phyloP scores from a whole-genome alignment of 2,888 invertebrate genomes.

The Nasonovia ribisnigri region DNA sequence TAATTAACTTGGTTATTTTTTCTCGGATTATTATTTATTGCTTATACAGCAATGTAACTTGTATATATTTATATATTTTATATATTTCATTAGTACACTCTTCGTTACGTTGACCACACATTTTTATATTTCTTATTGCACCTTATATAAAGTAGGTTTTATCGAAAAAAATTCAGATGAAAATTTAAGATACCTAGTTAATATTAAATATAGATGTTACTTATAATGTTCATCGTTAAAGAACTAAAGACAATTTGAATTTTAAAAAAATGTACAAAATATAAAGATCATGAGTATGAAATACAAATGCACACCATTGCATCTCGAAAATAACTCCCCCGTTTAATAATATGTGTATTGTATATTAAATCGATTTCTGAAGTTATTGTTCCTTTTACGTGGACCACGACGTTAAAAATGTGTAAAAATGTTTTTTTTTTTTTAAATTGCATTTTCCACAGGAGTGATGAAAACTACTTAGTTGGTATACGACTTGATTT shows the following conservation, averaged over 20 bases:
- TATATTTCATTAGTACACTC: not conserved
- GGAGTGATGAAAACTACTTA: not conserved
- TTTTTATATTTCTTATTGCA: not conserved
- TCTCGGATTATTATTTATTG: not conserved
- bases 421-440: not conserved
- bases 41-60: not conserved
- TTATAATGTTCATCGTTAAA: not conserved
- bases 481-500: not conserved
- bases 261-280: not conserved
- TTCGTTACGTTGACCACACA: not conserved
- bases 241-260: not conserved
- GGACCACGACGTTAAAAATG: not conserved
- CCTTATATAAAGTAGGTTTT: not conserved
- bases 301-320: not conserved
- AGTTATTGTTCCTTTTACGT: not conserved
- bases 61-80: not conserved
- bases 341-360: not conserved
- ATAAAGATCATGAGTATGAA: not conserved
- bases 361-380: not conserved
- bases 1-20: not conserved
- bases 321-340: not conserved
- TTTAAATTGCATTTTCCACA: not conserved
- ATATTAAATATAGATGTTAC: not conserved
- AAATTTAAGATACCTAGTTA: not conserved
- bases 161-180: not conserved